phyloP scores from a whole-genome alignment of 2,113 vertebrate genomes.

The Bos taurus region ARS-UCD2.0 NC_037329.1:128907001-128907500 shows the following conservation, averaged over 20 bases:
- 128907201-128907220: not conserved
- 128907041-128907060: not conserved
- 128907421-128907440: not conserved
- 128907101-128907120: not conserved
- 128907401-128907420: not conserved
- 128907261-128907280: not conserved
- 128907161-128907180: not conserved
- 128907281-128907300: not conserved
- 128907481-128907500: not conserved
- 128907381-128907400: not conserved
- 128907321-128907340: not conserved
- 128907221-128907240: not conserved
- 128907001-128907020: not conserved
- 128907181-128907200: not conserved
- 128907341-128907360: not conserved
- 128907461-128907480: not conserved
- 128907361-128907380: not conserved
- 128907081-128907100: not conserved
- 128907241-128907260: not conserved
- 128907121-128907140: not conserved
- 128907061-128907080: not conserved
- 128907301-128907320: not conserved
- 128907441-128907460: not conserved
- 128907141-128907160: not conserved
- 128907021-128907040: not conserved